Base-by-base conservation (phyloP, 37 sponge, comb jelly and placozoan species). In the Beroe forskalii region DNA sequence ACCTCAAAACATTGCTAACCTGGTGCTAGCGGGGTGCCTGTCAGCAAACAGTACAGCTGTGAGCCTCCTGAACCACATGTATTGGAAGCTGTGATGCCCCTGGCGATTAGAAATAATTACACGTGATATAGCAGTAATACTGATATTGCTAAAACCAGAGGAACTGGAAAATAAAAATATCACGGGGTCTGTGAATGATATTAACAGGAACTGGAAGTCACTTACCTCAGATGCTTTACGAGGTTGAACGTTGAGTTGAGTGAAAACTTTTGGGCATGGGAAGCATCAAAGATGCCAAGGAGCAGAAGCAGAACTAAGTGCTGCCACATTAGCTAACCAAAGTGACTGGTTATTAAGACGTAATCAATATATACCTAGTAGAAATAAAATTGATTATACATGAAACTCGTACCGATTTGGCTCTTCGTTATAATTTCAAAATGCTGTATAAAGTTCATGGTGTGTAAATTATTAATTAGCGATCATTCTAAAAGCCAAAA, bases 181-280 rank as follows among this genome's bases (percentile, higher is more conserved):
- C 25, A n/a, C 66, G 4, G 25, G 66, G 66, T 64, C 17, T 28
- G 66, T 8, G 27, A 27, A 22, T 22, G 66, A 22, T 23, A 64
- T 6, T 22, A 4, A 64, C 4, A 27, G 66, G 17, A 23, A 8
- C 17, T 28, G 25, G 4, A 64, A 64, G 31, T 64, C 4, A 44
- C 86, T 80, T 80, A 80, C 86, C 42, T 42, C 4, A 80, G 86
- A 80, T 44, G 86, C 86, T 80, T 80, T 0, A 80, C 86, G 1
- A 80, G 55, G 35, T 80, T 80, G 86, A 80, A 80, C 0, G 86
- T 80, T 20, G 86, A 80, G 55, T 80, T 80, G 25, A 80, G 86
- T 6, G 86, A 80, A 48, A 44, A 80, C 30, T 6, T 48, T 48
- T 48, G 66, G 4, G 25, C 66, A n/a, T 22, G 4, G 3, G 30